These are phyloP conservation scores for Biston stratarius DNA, from an alignment of 2,888 invertebrate genomes.

Conservation along the genomic window DNA sequence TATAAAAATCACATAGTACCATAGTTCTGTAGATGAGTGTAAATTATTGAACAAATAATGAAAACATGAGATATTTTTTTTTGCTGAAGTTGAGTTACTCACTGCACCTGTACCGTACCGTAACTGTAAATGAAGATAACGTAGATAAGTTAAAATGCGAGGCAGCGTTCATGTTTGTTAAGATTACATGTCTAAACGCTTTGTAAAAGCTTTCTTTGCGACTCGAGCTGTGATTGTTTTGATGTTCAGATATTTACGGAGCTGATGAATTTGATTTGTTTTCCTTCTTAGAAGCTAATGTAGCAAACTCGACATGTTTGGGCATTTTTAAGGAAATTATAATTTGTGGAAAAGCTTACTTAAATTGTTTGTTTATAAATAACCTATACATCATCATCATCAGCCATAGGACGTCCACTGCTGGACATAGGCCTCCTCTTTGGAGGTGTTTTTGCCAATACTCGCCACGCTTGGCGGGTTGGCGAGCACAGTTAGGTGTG, in stretches of 20 bases:
- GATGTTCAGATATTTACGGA: slow-evolving; percentile 11
- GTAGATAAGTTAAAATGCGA: slow-evolving; percentile 34
- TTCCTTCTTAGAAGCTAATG: slow-evolving; percentile 5
- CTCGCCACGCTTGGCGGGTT: too few relatives aligned
- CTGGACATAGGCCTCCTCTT: too few relatives aligned
- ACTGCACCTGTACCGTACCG: background rate
- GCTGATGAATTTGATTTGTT: slow-evolving; percentile 16
- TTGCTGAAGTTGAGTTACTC: slow-evolving; percentile 20
- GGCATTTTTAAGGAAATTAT: background rate
- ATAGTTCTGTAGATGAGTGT: too few relatives aligned
- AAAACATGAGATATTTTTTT: background rate
- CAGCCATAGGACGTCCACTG: too few relatives aligned
- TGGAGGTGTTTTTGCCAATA: too few relatives aligned
- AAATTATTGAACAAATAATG: background rate
- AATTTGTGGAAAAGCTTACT: background rate
- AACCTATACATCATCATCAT: too few relatives aligned
- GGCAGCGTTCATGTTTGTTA: slow-evolving; percentile 26
- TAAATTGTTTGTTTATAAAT: too few relatives aligned
- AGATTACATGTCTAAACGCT: slow-evolving; percentile 32
- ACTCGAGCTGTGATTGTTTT: slow-evolving; percentile 14
- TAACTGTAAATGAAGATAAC: slow-evolving; percentile 35
- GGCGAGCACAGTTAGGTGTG: too few relatives aligned
- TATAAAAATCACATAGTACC: too few relatives aligned
- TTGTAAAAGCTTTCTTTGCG: slow-evolving; percentile 32
- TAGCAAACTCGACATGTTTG: slow-evolving; percentile 3